Percentiles rank a stretch among this genome's conserved stretches.
Conservation (phyloP, 2,797 vertebrate species). For the Intellagama lesueurii region DNA sequence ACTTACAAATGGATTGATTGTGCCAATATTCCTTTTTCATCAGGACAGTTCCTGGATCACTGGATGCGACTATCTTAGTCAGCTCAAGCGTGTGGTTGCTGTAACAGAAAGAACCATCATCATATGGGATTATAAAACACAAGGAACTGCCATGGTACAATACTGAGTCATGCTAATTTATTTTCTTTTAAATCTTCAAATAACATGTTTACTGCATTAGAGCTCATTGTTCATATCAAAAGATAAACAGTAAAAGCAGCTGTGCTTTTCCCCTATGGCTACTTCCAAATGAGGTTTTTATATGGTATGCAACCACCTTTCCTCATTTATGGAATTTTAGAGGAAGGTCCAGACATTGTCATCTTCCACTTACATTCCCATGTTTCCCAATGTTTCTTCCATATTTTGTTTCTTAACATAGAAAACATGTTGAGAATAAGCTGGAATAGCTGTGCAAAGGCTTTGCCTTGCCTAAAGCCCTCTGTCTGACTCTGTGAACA, state of each 20-base stretch:
- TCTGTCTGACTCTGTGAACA: not conserved
- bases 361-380: no score
- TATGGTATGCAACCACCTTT: not conserved
- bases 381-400: not conserved
- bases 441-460: not conserved
- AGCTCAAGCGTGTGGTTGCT: conserved; percentile 74
- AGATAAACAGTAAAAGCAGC: not conserved
- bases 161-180: conserved; percentile 16
- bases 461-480: not conserved
- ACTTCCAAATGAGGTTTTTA: not conserved
- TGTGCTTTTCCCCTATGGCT: not conserved
- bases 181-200: not conserved
- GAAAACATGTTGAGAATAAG: not conserved
- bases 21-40: conserved; percentile 44
- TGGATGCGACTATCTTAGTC: conserved; percentile 77
- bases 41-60: conserved; percentile 78
- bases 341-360: not conserved
- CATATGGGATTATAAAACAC: conserved; percentile 81
- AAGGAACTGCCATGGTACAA: conserved; percentile 70
- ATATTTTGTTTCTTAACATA: not conserved
- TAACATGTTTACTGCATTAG: not conserved
- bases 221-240: not conserved
- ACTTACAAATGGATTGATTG: conserved; percentile 12
- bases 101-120: conserved; percentile 77
- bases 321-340: not conserved